Conservation (phyloP, 2,888 invertebrate genomes). For the Perizoma flavofasciatum region DNA sequence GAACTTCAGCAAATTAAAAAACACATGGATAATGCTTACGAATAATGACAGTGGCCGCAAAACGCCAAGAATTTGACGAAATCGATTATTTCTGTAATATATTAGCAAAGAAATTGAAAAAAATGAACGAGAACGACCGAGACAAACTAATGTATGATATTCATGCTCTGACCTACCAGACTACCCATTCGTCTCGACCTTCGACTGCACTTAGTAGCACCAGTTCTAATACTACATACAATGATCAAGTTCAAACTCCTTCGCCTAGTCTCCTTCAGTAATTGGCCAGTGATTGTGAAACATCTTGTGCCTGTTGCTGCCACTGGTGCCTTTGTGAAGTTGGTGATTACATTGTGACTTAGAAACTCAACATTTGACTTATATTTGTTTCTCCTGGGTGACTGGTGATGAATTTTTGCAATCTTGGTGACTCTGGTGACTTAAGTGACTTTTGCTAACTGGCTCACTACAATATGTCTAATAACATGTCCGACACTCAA, state of each 20-base stretch:
- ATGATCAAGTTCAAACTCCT: constrained; percentile 12
- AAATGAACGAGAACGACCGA: constrained; percentile 12
- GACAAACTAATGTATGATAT: constrained; percentile 12
- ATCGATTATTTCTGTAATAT: constrained; percentile 11
- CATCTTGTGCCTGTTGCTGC: too few relatives aligned
- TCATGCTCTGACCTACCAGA: constrained; percentile 13
- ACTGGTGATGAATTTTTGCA: too few relatives aligned
- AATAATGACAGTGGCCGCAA: constrained; percentile 11
- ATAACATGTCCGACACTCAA: too few relatives aligned
- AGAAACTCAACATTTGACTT: too few relatives aligned
- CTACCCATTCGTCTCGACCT: constrained; percentile 11
- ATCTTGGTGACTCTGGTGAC: too few relatives aligned
- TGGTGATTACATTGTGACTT: too few relatives aligned
- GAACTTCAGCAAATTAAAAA: constrained; percentile 17
- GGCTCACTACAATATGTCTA: too few relatives aligned
- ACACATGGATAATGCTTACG: constrained; percentile 16
- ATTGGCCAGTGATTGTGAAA: too few relatives aligned
- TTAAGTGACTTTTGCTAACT: too few relatives aligned
- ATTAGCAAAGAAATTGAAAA: constrained; percentile 12
- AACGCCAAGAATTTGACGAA: constrained; percentile 12
- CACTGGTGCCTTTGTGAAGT: too few relatives aligned
- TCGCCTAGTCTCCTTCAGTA: too few relatives aligned
- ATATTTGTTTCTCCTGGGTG: too few relatives aligned
- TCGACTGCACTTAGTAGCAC: constrained; percentile 9
- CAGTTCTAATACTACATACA: constrained; percentile 10